Base-by-base conservation (phyloP, 1,140 invertebrate genomes). In the Lethrus apterus region DNA sequence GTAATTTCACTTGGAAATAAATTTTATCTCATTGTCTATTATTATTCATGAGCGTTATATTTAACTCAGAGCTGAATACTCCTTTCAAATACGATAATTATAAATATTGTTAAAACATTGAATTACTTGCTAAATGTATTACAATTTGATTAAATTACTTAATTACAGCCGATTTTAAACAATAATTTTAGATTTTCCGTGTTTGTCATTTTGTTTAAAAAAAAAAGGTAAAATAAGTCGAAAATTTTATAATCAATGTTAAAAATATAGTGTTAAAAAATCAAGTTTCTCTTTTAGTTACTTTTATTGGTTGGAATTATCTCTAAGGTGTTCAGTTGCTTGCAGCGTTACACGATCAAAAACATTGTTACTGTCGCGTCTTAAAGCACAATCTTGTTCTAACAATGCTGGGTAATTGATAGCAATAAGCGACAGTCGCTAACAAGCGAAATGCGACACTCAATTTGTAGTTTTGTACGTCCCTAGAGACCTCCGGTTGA, bases 401-500 rank as follows among this genome's bases (percentile, higher is more conserved):
- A 40, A 40, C 36, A 40, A 40, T 40, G 18, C 36, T 24, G n/a
- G 36, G n/a, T 40, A 40, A 40, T 40, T 40, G 36, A 40, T 40
- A 40, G 18, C 36, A 40, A 40, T 40, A 40, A 40, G 21, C 36
- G 36, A 40, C 36, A 40, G 36, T 40, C 36, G 36, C 36, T 40
- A 40, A 40, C 36, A 40, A 40, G 36, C 18, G 36, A 40, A 11
- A 40, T 24, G 36, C 21, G 36, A 40, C 36, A 40, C 36, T 40
- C 36, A 40, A 40, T 40, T 40, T 40, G 36, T 40, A 40, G 36
- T 40, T 40, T 40, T 40, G 36, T 40, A 21, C 36, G n/a, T 14
- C 36, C 24, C 36, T 40, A 11, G 36, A 18, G 36, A 24, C 13
- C 21, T 18, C 36, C 19, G 14, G 19, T 17, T 17, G 32, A 34